Evolutionary conservation across 2,113 vertebrate genomes (phyloP), one percentile per base, ranked within the genome.

Genomic region (Piaya cayana): DNA sequence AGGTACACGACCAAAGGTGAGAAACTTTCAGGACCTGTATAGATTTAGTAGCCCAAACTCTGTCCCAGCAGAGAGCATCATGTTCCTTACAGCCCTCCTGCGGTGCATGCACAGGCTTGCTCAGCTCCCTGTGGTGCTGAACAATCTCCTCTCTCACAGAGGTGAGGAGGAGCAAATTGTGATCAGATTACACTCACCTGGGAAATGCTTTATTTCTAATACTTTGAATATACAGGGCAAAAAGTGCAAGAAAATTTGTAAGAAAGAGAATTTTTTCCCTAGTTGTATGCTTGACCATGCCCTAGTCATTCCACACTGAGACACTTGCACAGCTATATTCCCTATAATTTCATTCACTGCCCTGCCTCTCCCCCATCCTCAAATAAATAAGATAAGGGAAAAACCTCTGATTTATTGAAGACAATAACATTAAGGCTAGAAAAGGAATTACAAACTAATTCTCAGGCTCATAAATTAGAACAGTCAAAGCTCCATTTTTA

Each of bases 381-480:
- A 93, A 81, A 53, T 37, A 95, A 91, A 76, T 77, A 88, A 87
- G 22, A 72, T 50, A 37, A 50, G 71, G 88, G 34, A 55, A 13
- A 88, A 93, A 83, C 26, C 30, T 91, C 69, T 88, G 82, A 90
- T 94, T 93, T 91, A 86, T 81, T 83, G 34, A 83, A 77, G 47
- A 82, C 74, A 72, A 80, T 74, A 42, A 86, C 74, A 72, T 63
- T 76, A 83, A 78, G 25, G 32, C 34, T 83, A 93, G 55, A 77
- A 76, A 88, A 70, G 7, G 23, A 91, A 94, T 93, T 90, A 88
- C 93, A 91, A 94, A 70, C 59, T 63, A 93, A 78, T 56, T 86
- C 79, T 10, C 56, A 52, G 63, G 7, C 52, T 95, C 55, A 79
- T 81, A 15, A 90, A 94, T 90, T 91, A 81, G 68, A 86, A 77